A percentile compares a stretch with the other conserved stretches of the same genome.
Evolutionary conservation across 1,140 invertebrate species (phyloP).

Genomic region (Euura saliciscinereae): DNA sequence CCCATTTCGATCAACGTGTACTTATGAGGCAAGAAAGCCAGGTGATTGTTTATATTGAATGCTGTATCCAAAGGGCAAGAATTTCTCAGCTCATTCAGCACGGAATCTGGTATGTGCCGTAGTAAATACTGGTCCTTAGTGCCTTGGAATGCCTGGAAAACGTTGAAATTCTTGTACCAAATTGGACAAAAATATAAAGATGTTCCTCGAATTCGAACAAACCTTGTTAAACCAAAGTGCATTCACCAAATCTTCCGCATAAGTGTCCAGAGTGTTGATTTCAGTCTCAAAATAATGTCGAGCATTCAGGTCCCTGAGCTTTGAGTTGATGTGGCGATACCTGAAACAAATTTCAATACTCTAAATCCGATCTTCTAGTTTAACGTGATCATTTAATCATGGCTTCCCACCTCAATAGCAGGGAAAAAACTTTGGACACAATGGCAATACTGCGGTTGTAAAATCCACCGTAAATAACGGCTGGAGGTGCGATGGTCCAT

Average conservation of each 20-base stretch:
- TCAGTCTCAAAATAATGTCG: slow-evolving; percentile 18
- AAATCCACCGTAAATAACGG: slow-evolving; percentile 48
- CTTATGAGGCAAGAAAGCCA: slow-evolving; percentile 39
- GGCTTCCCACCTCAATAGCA: slow-evolving; percentile 38
- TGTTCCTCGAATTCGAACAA: too few relatives aligned
- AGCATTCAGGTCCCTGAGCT: slow-evolving; percentile 19
- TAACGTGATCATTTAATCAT: neutral
- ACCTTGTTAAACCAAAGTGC: slow-evolving; percentile 37
- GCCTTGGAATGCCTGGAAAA: slow-evolving; percentile 20
- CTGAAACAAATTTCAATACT: slow-evolving; percentile 14
- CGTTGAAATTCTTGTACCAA: too few relatives aligned
- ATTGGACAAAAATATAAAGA: too few relatives aligned
- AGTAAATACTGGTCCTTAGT: slow-evolving; percentile 28
- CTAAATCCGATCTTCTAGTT: neutral
- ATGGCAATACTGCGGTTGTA: slow-evolving; percentile 35
- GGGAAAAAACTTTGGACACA: slow-evolving; percentile 42
- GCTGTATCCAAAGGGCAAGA: slow-evolving; percentile 26
- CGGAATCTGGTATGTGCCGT: slow-evolving; percentile 20
- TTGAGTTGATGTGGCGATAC: slow-evolving; percentile 27
- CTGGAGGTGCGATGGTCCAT: slow-evolving; percentile 42
- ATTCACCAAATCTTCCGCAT: slow-evolving; percentile 33
- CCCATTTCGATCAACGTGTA: slow-evolving; percentile 28
- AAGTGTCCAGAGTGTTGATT: slow-evolving; percentile 26
- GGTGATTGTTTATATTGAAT: slow-evolving; percentile 41
- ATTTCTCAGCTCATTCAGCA: slow-evolving; percentile 23